phyloP scores from a whole-genome alignment of 2,113 vertebrate genomes.

The Centropus unirufus region DNA sequence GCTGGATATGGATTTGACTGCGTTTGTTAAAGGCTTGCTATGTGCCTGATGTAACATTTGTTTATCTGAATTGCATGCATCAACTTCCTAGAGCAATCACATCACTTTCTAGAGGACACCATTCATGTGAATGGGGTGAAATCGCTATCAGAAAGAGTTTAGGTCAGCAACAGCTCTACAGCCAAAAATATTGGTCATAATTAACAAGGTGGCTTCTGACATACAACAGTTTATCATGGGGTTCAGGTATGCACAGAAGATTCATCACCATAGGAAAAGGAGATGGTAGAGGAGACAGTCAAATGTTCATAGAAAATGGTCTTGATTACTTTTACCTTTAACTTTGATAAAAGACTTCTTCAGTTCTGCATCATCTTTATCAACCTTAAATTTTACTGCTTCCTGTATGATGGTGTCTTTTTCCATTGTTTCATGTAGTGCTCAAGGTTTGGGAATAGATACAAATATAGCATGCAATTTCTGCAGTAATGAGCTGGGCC shows the following conservation, averaged over 20 bases:
- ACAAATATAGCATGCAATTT: neutral
- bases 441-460: neutral
- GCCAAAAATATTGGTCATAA: neutral
- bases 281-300: neutral
- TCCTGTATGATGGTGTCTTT: neutral
- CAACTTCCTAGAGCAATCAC: neutral
- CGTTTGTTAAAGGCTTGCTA: neutral
- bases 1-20: neutral
- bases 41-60: neutral
- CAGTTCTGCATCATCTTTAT: neutral
- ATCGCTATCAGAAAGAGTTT: slow-evolving; percentile 20
- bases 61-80: neutral
- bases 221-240: neutral
- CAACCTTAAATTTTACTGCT: neutral
- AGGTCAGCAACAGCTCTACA: neutral
- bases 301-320: neutral
- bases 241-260: neutral
- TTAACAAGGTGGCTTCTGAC: neutral
- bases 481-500: neutral
- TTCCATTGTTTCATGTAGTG: neutral
- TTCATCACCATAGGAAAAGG: neutral
- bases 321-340: neutral
- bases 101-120: neutral
- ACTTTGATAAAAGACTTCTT: neutral
- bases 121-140: slow-evolving; percentile 3